Evolutionary conservation across 2,888 invertebrate genomes (phyloP).

Genomic region (Didymodactylos carnosus): DNA sequence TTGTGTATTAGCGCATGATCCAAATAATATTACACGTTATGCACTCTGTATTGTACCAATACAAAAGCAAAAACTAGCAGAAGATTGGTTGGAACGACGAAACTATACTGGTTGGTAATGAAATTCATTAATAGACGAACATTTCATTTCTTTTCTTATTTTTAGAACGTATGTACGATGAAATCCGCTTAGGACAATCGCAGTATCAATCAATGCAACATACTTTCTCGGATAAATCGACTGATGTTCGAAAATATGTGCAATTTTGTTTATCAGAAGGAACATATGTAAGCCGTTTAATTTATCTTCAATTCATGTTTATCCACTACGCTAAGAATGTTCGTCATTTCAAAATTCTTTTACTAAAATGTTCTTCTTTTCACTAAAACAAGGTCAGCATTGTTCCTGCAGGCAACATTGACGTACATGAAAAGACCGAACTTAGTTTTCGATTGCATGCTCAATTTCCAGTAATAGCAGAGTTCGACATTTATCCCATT

Average conservation of each 20-base stretch:
- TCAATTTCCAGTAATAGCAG: neutral
- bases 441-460: neutral
- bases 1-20: neutral
- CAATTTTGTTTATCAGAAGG: neutral
- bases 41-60: neutral
- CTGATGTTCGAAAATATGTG: neutral
- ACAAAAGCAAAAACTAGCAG: neutral
- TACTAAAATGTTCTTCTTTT: no score
- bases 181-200: neutral
- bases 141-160: no score
- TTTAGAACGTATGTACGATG: no score
- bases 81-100: neutral
- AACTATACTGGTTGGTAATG: neutral
- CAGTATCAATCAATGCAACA: neutral
- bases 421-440: neutral
- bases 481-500: neutral
- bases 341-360: no score
- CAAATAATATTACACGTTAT: neutral
- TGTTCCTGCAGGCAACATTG: neutral
- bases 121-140: neutral
- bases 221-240: neutral
- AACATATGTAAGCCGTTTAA: neutral
- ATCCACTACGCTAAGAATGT: no score
- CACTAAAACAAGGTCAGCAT: neutral
- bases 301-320: no score